Evolutionary conservation across 1,140 invertebrate genomes (phyloP).

Genomic region (Lepidurus couesii): DNA sequence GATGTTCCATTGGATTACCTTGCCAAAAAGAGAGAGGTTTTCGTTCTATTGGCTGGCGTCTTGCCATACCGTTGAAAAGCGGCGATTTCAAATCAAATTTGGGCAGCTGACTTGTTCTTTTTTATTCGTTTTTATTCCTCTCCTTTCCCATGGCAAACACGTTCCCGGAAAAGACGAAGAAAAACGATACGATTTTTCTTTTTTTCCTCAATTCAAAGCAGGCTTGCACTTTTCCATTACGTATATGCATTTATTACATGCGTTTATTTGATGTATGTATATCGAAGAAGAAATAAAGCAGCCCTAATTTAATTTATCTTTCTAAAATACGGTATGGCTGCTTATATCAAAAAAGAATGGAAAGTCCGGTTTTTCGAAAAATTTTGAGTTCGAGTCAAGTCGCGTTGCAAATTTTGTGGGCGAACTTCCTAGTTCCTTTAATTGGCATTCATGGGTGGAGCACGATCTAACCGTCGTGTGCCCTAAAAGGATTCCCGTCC

Average conservation of each 20-base stretch:
- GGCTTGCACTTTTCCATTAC: not conserved
- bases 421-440: too few relatives aligned
- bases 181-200: not conserved
- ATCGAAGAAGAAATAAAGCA: too few relatives aligned
- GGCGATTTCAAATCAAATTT: conserved; percentile 20
- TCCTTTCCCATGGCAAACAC: not conserved
- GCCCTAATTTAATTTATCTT: too few relatives aligned
- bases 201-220: not conserved
- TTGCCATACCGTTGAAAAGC: not conserved
- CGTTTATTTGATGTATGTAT: too few relatives aligned
- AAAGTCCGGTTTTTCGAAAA: too few relatives aligned
- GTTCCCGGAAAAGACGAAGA: not conserved
- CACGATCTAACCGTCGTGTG: not conserved
- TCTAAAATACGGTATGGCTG: too few relatives aligned
- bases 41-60: not conserved
- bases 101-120: not conserved
- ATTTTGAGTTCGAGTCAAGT: too few relatives aligned
- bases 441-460: conserved; percentile 2
- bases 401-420: too few relatives aligned
- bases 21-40: conserved; percentile 9
- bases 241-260: too few relatives aligned
- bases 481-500: conserved; percentile 8
- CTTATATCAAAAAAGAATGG: too few relatives aligned
- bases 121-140: not conserved
- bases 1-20: conserved; percentile 6